phyloP scores from a whole-genome alignment of 2,888 invertebrate species.

The Ornithoptera priamus region DNA sequence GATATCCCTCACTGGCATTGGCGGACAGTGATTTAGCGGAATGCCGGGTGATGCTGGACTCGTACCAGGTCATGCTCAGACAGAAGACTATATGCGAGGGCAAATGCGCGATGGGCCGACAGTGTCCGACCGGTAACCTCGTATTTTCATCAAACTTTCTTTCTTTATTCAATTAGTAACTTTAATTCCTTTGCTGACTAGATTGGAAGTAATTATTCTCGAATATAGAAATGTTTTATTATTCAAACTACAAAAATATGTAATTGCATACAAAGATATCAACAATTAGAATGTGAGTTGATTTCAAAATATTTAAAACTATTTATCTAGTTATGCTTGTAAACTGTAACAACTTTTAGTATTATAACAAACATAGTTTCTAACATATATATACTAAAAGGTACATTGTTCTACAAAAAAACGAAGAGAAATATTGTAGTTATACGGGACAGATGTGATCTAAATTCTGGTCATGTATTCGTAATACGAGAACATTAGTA shows the following conservation, averaged over 20 bases:
- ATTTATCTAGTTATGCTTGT: no score
- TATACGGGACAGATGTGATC: not conserved
- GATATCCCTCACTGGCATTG: slow-evolving; percentile 89
- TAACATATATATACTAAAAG: not conserved
- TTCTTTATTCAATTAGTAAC: not conserved
- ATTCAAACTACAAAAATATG: no score
- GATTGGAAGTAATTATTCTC: no score
- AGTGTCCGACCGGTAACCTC: slow-evolving; percentile 88
- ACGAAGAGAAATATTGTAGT: not conserved
- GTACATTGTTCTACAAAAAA: not conserved
- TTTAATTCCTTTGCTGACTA: no score
- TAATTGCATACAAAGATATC: no score
- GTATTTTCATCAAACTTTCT: not conserved
- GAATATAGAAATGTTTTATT: no score
- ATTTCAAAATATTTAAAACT: no score
- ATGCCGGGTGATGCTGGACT: slow-evolving; percentile 88
- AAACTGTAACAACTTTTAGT: no score
- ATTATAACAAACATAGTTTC: not conserved
- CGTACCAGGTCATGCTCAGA: slow-evolving; percentile 89
- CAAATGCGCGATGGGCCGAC: slow-evolving; percentile 89
- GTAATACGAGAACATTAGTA: not conserved
- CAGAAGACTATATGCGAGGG: slow-evolving; percentile 92
- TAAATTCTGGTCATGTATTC: not conserved
- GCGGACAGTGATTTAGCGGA: slow-evolving; percentile 86
- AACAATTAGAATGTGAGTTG: no score